Base-by-base conservation (phyloP, 1,140 invertebrate species). In the Hypothenemus hampei region DNA sequence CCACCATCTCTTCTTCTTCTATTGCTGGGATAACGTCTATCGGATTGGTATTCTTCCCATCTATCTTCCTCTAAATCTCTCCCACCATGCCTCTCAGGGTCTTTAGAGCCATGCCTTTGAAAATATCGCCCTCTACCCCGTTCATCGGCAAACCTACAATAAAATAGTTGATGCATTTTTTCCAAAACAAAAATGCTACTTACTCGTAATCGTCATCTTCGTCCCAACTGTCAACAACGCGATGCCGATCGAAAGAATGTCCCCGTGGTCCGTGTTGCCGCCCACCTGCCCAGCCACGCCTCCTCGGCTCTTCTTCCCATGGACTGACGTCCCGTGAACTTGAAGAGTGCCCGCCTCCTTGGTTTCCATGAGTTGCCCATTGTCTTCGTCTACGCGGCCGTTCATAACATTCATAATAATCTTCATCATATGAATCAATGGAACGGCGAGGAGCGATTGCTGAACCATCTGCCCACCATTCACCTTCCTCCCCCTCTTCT, bases 281-380 rank as follows among this genome's bases (percentile, higher is more conserved):
- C 65, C 70, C 45, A 66, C 74, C 13, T 54, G 65, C 7, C 61
- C 41, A 45, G 54, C 71, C 72, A 67, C 47, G 70, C 62, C 53
- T 75, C 69, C 40, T 48, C 65, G 76, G 75, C 46, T 83, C 82
- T 58, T 84, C 82, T 49, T 85, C 82, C 82, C 83, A 85, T 4
- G 83, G 82, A 36, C 83, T 85, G 33, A 82, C 75, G 66, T 86
- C 84, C 3, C 83, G 71, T 0, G 82, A 84, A 16, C 82, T 83
- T 0, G 81, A 84, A 0, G 44, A 81, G 80, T 23, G 80, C 77
- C 72, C 82, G 75, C 44, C 80, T 64, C 22, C 65, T 52, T 15
- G 64, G 37, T 51, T 40, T 13, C 56, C 33, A n/a, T 39, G 26
- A 43, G 46, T 20, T 53, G 49, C 35, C 16, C 26, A 48, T 45